These are phyloP conservation scores for Trachymyrmex cornetzi DNA, from an alignment of 1,140 invertebrate species.

Conservation along the genomic window DNA sequence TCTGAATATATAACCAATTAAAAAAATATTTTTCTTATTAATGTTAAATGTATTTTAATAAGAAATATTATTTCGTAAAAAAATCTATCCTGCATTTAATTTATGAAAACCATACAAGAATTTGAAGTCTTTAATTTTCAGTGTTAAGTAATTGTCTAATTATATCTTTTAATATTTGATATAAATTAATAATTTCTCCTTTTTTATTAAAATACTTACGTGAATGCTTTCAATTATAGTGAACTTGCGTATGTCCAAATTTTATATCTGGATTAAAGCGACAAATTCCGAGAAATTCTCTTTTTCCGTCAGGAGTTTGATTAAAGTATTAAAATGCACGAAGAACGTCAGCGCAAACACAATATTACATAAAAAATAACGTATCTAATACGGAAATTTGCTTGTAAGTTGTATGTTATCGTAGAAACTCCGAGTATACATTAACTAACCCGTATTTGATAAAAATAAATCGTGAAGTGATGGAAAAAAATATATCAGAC, in stretches of 20 bases:
- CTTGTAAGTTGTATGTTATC: background rate
- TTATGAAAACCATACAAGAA: background rate
- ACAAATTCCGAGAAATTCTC: background rate
- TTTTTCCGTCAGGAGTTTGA: background rate
- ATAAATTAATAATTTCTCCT: conserved; percentile 3
- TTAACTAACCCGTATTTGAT: background rate
- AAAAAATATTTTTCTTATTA: background rate
- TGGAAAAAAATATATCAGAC: conserved; percentile 18
- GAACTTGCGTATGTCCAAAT: background rate
- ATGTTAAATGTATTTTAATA: background rate
- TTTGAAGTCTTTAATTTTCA: background rate
- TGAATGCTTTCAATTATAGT: conserved; percentile 23
- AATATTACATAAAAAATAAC: background rate
- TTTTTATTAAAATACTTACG: conserved; percentile 26
- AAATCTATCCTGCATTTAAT: background rate
- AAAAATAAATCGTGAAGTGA: conserved; percentile 22
- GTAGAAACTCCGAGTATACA: background rate
- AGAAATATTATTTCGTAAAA: background rate
- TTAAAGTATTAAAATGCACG: background rate
- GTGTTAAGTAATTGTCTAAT: background rate
- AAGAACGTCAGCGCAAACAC: background rate
- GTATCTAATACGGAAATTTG: background rate
- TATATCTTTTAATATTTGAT: background rate
- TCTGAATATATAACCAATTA: background rate
- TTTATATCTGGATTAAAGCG: background rate